Conservation (phyloP, 2,888 invertebrate genomes). For the Phyllotreta striolata region DNA sequence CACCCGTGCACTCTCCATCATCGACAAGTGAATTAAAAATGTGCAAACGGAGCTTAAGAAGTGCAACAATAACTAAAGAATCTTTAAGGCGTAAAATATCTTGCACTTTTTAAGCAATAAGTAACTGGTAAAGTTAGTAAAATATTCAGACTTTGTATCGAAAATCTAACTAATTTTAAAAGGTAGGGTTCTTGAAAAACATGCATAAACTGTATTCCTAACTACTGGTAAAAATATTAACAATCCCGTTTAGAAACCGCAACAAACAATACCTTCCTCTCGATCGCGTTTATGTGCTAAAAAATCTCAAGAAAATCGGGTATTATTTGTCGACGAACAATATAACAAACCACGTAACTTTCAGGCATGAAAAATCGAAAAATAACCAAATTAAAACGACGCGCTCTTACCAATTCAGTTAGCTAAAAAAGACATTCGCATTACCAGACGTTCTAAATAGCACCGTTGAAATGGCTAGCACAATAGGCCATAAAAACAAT, state of each 20-base stretch:
- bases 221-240: slow-evolving; percentile 4
- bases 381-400: slow-evolving; percentile 19
- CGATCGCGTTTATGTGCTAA: too few species aligned
- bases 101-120: slow-evolving; percentile 25
- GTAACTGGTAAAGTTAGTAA: background rate
- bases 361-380: slow-evolving; percentile 31
- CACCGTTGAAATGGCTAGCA: slow-evolving; percentile 15
- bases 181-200: slow-evolving; percentile 6
- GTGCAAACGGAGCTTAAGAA: slow-evolving; percentile 21
- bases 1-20: slow-evolving; percentile 40
- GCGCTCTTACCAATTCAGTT: slow-evolving; percentile 59
- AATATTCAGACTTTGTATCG: background rate
- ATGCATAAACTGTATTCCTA: slow-evolving; percentile 7
- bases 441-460: slow-evolving; percentile 24
- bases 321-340: slow-evolving; percentile 20
- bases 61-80: slow-evolving; percentile 14
- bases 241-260: background rate
- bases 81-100: background rate
- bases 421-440: slow-evolving; percentile 54
- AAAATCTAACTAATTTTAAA: slow-evolving; percentile 2
- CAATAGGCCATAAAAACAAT: slow-evolving; percentile 1
- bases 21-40: slow-evolving; percentile 22
- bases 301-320: background rate
- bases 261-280: slow-evolving; percentile 7
- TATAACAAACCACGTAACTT: slow-evolving; percentile 21